Conservation (phyloP, 1,140 invertebrate genomes). For the Megalopta genalis region DNA sequence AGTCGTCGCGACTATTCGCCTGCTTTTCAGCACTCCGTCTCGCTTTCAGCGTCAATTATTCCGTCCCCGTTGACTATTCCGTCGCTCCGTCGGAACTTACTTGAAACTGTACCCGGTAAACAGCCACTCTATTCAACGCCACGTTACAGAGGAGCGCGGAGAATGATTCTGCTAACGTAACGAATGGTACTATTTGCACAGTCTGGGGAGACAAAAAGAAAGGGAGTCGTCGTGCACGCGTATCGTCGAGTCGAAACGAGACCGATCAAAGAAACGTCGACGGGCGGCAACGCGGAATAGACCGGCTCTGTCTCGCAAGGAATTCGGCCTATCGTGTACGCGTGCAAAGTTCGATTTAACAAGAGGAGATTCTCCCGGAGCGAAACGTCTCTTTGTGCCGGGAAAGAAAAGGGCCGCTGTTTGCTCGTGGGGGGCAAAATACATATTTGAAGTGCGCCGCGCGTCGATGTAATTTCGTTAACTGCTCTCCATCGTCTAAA, state of each 20-base stretch:
- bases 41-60: background rate
- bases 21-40: background rate
- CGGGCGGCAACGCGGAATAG: background rate
- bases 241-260: background rate
- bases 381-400: background rate
- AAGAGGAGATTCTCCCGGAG: background rate
- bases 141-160: background rate
- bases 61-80: background rate
- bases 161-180: background rate
- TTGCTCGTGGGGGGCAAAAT: background rate
- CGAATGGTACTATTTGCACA: background rate
- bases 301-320: background rate
- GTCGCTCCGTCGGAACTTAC: background rate
- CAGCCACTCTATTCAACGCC: background rate
- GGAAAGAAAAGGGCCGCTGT: background rate
- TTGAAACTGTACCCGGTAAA: background rate
- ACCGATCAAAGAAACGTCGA: constrained; percentile 1
- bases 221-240: background rate
- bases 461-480: background rate
- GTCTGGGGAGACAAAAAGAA: background rate
- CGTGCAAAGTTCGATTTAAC: background rate
- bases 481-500: background rate
- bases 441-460: background rate
- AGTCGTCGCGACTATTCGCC: background rate
- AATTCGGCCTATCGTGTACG: background rate